Evolutionary conservation across 2,113 vertebrate species (phyloP).

Genomic region (Serinus canaria): DNA sequence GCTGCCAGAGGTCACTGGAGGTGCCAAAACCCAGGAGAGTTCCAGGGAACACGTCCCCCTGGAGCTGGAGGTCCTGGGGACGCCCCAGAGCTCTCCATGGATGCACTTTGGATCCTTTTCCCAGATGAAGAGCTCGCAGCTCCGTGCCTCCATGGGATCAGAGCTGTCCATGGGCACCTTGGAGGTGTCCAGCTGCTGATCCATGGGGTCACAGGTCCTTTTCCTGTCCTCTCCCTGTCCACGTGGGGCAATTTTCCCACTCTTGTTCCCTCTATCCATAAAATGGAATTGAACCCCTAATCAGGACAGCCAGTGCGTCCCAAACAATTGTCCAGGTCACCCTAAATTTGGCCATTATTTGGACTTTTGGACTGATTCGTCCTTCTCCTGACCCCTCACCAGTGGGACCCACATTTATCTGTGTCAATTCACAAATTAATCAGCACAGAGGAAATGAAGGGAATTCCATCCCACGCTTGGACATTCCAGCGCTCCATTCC

Average conservation of each 20-base stretch:
- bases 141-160: background rate
- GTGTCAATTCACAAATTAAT: background rate
- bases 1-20: background rate
- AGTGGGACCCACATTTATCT: background rate
- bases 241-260: background rate
- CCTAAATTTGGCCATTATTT: background rate
- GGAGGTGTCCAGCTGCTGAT: background rate
- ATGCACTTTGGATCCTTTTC: background rate
- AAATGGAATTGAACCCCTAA: background rate
- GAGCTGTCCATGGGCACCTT: background rate
- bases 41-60: fast-evolving
- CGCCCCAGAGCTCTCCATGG: background rate
- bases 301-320: fast-evolving
- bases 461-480: background rate
- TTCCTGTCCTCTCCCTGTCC: background rate
- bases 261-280: background rate
- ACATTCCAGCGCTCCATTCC: background rate
- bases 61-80: background rate
- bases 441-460: background rate
- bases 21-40: background rate
- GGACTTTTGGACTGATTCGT: background rate
- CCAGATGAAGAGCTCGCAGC: fast-evolving
- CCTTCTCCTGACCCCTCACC: background rate
- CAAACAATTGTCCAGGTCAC: background rate
- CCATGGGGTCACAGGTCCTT: background rate